Conservation (phyloP, 1,140 invertebrate species). For the Pseudomyrmex gracilis region DNA sequence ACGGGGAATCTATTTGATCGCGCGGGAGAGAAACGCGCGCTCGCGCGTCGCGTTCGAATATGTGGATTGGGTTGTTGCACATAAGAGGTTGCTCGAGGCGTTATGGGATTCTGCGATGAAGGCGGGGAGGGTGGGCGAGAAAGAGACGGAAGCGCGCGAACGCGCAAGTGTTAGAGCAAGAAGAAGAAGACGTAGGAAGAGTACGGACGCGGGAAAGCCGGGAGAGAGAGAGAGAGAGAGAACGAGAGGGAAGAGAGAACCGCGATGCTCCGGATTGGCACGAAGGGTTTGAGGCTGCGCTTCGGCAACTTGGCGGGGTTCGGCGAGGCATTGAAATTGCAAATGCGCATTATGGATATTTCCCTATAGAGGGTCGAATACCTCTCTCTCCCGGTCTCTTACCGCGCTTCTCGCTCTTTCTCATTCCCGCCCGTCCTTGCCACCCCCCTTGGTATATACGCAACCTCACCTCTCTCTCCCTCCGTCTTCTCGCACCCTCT, state of each 20-base stretch:
- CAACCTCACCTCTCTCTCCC: not conserved
- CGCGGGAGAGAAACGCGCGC: conserved; percentile 25
- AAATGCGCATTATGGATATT: conserved; percentile 86
- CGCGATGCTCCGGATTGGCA: conserved; percentile 66
- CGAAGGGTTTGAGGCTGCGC: conserved; percentile 70
- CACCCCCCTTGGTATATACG: conserved; percentile 8
- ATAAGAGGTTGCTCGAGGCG: conserved; percentile 68
- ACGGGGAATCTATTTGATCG: conserved; percentile 60
- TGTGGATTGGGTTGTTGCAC: conserved; percentile 71
- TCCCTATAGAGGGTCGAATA: conserved; percentile 82
- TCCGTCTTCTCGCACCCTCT: conserved; percentile 7
- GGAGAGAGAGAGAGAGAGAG: conserved; percentile 28
- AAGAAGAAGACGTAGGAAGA: conserved; percentile 32
- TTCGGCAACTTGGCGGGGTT: conserved; percentile 74
- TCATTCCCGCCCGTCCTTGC: conserved; percentile 43
- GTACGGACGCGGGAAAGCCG: conserved; percentile 15
- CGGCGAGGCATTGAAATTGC: conserved; percentile 84
- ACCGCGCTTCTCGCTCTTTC: conserved; percentile 41
- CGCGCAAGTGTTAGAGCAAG: not conserved
- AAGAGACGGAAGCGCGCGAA: not conserved
- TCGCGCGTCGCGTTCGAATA: conserved; percentile 43
- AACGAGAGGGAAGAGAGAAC: conserved; percentile 58
- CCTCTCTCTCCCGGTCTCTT: conserved; percentile 50
- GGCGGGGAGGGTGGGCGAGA: conserved; percentile 15
- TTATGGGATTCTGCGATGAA: conserved; percentile 54